Base-by-base conservation (phyloP, 2,888 invertebrate genomes). In the Parnassius glacialis region DNA sequence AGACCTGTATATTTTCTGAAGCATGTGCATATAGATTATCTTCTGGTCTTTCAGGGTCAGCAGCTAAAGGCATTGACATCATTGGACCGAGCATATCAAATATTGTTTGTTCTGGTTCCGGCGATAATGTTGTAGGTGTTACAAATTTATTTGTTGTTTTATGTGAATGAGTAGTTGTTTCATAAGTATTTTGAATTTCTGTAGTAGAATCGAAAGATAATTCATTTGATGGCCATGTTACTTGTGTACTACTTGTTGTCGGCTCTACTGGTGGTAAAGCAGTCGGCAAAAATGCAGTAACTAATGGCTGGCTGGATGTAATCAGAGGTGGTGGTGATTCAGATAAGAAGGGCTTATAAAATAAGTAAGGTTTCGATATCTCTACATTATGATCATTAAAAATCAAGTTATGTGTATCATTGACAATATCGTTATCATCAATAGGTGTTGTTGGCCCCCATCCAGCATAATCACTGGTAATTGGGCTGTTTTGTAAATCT, bases 371-470 rank as follows among this genome's bases (percentile, higher is more conserved):
- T 61, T 85, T 80, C 20, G 73, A 68, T 52, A 75, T 64, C 45
- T 83, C 80, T 56, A 73, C 48, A 50, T 64, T 70, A 11, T 82
- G 75, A 65, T 89, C 88, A 65, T 74, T 79, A 2, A 77, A 73
- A 67, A 91, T 89, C 48, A 89, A 73, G 68, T 91, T 91, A 61
- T 85, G 83, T 11, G 84, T 83, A n/a, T 87, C 87, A 70, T 90
- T 90, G 12, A 74, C 71, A 1, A 68, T 65, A 57, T 79, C 77
- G 55, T 71, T 76, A 48, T 85, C 81, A 45, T 84, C 81, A 9
- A 85, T 68, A 1, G 90, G 88, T 20, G 89, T 89, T 12, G 91
- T 91, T 2, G 91, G 91, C 2, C 91, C 90, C 91, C 91, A 91
- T 10, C 91, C 91, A 7, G 90, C 89, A 64, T 91, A 91, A 68